Base-by-base conservation (phyloP, 2,797 vertebrate species). In the Clarias laeviceps region DNA sequence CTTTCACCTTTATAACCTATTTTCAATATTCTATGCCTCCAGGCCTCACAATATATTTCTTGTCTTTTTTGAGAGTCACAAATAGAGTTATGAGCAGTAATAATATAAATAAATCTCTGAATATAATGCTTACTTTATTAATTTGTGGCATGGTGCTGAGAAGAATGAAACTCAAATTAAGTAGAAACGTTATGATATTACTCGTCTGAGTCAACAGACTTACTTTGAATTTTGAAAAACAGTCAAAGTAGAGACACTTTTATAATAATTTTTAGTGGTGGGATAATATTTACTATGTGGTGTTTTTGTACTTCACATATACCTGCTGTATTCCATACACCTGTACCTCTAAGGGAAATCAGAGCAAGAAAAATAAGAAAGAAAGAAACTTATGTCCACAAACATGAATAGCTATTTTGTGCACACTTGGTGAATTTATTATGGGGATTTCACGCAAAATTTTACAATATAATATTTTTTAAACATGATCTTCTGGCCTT, bases 381-480 rank as follows among this genome's bases (percentile, higher is more conserved):
- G 37, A 61, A 65, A 64, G 57, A 40, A 61, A 80, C 59, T 45
- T n/a, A 29, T 15, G 91, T 90, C 91, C 94, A 92, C 91, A 92
- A 93, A 95, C 91, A 91, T 93, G 92, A 95, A 94, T 93, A 94
- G 92, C 94, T 93, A 93, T 92, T 94, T 92, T 94, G 92, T 93
- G 93, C 93, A 94, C 92, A 93, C 91, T 94, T 93, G 91, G 90
- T 92, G 88, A 93, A 95, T 92, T 93, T 95, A 95, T 95, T 95
- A 95, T 94, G 94, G 94, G 94, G 95, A 95, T 95, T 95, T 95
- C 93, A 95, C 94, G 94, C 93, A 92, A 93, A 94, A 94, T 94
- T 93, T 92, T 92, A 95, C 95, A 96, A 95, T 95, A 93, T 93
- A 93, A 95, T 93, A 92, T 95, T 95, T 94, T 90, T 92, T 94